A percentile compares a stretch with the other conserved stretches of the same genome.
Evolutionary conservation across 2,888 invertebrate species (phyloP).

Genomic region (Tholera decimalis): DNA sequence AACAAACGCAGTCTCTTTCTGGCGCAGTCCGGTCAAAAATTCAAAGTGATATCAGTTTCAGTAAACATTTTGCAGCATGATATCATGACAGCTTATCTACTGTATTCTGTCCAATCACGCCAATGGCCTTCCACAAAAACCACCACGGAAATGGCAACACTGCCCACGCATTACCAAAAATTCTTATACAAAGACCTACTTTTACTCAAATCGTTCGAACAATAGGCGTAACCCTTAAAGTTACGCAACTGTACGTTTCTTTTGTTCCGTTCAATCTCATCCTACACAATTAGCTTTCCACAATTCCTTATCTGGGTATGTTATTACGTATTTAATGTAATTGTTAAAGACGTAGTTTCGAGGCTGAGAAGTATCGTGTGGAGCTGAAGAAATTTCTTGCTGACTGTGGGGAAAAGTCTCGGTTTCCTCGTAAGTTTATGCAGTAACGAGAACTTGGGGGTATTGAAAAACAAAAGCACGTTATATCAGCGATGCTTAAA

Average conservation of each 20-base stretch:
- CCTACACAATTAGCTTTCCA: constrained; percentile 61
- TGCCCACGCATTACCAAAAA: constrained; percentile 21
- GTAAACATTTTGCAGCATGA: no score
- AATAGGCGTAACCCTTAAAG: constrained; percentile 50
- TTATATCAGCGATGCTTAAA: not conserved
- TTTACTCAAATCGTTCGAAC: constrained; percentile 55
- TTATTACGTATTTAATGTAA: constrained; percentile 63
- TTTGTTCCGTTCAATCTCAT: constrained; percentile 63
- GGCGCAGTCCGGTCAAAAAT: no score
- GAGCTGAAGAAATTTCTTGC: constrained; percentile 37
- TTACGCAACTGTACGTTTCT: constrained; percentile 60
- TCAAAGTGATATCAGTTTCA: no score
- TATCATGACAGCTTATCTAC: no score
- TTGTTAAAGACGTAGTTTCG: constrained; percentile 44
- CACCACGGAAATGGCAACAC: constrained; percentile 16
- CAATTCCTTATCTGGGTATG: constrained; percentile 53
- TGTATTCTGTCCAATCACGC: not conserved
- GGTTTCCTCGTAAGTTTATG: not conserved
- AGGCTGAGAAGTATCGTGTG: constrained; percentile 56
- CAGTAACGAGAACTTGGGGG: not conserved
- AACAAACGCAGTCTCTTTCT: no score
- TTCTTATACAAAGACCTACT: constrained; percentile 32
- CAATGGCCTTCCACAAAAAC: not conserved
- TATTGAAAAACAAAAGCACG: not conserved
- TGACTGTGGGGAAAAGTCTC: constrained; percentile 21